phyloP scores from a whole-genome alignment of 2,113 vertebrate genomes.

The Salminus brasiliensis region DNA sequence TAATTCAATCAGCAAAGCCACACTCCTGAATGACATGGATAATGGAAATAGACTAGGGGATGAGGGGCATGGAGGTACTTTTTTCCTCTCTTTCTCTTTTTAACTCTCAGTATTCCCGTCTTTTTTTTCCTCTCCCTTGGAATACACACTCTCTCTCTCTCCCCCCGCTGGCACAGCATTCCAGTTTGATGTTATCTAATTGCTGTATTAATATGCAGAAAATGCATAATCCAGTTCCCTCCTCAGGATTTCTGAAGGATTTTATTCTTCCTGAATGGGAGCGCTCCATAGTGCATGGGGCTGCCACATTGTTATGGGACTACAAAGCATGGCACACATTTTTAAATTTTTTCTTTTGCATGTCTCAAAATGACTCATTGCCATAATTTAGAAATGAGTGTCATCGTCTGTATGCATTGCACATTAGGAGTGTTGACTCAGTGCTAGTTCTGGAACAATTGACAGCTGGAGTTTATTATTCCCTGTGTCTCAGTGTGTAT shows the following conservation, averaged over 20 bases:
- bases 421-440: slow-evolving; percentile 16
- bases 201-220: slow-evolving; percentile 14
- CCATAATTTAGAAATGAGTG: slow-evolving; percentile 9
- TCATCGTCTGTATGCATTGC: background rate
- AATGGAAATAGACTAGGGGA: slow-evolving; percentile 23
- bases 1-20: slow-evolving; percentile 49
- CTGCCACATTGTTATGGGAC: background rate
- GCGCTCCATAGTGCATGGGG: background rate
- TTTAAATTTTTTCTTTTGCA: too few species aligned
- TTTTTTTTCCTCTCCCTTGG: slow-evolving; percentile 47
- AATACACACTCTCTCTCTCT: slow-evolving; percentile 1
- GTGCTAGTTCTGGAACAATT: slow-evolving; percentile 9
- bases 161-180: slow-evolving; percentile 19
- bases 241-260: background rate
- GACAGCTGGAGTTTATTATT: slow-evolving; percentile 22
- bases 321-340: background rate
- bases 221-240: slow-evolving; percentile 20
- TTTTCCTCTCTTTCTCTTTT: background rate
- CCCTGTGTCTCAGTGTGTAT: background rate
- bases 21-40: slow-evolving; percentile 42
- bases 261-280: slow-evolving; percentile 25
- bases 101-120: slow-evolving; percentile 28
- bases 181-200: slow-evolving; percentile 46
- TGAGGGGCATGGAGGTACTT: slow-evolving; percentile 27
- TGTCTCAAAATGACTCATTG: slow-evolving; percentile 1